Percentiles rank a stretch among this genome's conserved stretches.
phyloP scores from a whole-genome alignment of 2,888 invertebrate species.

The Iphiclides podalirius region DNA sequence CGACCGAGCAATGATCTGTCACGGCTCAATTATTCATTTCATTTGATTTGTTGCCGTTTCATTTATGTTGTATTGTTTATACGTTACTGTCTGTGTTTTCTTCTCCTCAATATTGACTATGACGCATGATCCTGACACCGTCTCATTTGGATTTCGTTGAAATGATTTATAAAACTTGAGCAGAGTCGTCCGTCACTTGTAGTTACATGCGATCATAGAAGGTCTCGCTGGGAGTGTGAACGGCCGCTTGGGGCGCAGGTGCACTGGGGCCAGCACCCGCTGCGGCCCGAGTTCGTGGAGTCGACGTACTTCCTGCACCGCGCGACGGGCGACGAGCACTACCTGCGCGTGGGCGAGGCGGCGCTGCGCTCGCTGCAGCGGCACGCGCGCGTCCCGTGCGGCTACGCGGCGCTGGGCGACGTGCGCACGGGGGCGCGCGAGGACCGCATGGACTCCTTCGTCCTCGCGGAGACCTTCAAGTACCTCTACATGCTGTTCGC shows the following conservation, averaged over 20 bases:
- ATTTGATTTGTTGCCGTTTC: no score
- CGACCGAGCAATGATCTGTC: no score
- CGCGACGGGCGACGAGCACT: slow-evolving; percentile 97
- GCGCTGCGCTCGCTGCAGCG: slow-evolving; percentile 93
- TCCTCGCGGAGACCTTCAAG: slow-evolving; percentile 98
- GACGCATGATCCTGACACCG: no score
- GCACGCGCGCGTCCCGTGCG: slow-evolving; percentile 95
- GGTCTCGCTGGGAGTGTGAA: no score
- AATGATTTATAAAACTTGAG: no score
- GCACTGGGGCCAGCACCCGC: slow-evolving; percentile 98
- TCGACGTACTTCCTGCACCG: slow-evolving; percentile 98
- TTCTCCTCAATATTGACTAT: no score
- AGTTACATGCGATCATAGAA: no score
- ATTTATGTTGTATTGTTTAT: no score
- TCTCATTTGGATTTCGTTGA: no score
- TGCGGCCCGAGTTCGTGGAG: slow-evolving; percentile 98
- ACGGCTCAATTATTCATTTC: no score
- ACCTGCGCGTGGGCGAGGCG: slow-evolving; percentile 92
- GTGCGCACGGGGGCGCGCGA: slow-evolving; percentile 94
- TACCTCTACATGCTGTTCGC: slow-evolving; percentile 97
- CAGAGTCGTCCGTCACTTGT: no score
- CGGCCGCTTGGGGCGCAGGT: slow-evolving; percentile 82
- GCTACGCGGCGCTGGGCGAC: slow-evolving; percentile 98
- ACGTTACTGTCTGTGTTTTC: no score
- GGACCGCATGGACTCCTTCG: slow-evolving; percentile 99